Percentiles rank a stretch among this genome's conserved stretches.
Evolutionary conservation across 2,888 invertebrate species (phyloP).

Genomic region (Eilema griseolum): DNA sequence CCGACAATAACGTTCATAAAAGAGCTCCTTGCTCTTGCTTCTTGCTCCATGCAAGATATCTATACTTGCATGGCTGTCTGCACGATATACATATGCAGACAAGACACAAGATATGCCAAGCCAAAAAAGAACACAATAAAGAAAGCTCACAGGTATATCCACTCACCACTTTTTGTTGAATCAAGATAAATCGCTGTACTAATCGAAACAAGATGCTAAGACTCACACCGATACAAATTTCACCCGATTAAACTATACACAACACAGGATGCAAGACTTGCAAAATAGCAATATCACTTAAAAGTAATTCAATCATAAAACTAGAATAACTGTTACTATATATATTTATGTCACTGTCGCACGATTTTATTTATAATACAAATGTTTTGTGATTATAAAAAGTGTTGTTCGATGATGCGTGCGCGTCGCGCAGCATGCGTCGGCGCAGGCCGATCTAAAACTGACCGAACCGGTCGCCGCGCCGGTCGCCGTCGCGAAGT

Average conservation of each 20-base stretch:
- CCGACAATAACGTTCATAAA: constrained; percentile 41
- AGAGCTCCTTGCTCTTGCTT: constrained; percentile 27
- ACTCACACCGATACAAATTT: constrained; percentile 69
- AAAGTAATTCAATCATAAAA: constrained; percentile 26
- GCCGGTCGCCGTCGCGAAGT: constrained; percentile 72
- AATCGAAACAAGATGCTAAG: constrained; percentile 65
- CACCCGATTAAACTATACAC: constrained; percentile 61
- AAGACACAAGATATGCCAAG: constrained; percentile 35
- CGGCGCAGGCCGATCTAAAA: constrained; percentile 77
- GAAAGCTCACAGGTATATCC: constrained; percentile 52
- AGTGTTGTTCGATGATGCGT: constrained; percentile 65
- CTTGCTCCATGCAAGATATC: constrained; percentile 11
- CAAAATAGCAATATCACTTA: constrained; percentile 43
- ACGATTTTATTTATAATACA: constrained; percentile 52
- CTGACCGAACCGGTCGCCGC: constrained; percentile 79
- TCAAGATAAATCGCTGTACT: constrained; percentile 75
- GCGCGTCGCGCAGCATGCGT: constrained; percentile 59
- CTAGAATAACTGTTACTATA: constrained; percentile 18
- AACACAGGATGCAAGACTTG: constrained; percentile 50
- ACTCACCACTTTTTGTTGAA: constrained; percentile 75
- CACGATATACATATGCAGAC: constrained; percentile 36
- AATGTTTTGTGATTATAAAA: constrained; percentile 58
- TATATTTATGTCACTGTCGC: constrained; percentile 38
- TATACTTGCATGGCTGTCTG: constrained; percentile 1
- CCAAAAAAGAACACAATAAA: constrained; percentile 61